These are phyloP conservation scores for Scarus forsteni DNA, from an alignment of 2,797 vertebrate genomes.

Conservation along the genomic window DNA sequence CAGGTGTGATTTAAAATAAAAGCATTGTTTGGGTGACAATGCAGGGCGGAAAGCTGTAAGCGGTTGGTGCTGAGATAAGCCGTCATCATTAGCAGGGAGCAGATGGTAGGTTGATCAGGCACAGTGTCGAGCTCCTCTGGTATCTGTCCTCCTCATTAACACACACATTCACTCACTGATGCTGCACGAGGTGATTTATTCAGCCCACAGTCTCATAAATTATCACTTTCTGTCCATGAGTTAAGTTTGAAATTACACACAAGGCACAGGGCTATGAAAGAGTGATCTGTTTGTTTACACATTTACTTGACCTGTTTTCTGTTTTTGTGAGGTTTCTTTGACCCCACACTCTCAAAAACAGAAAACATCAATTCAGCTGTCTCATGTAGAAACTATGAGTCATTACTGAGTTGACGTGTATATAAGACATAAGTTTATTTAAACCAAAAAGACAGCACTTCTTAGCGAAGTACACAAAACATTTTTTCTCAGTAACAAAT, in stretches of 20 bases:
- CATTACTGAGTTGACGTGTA: no score
- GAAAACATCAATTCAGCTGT: no score
- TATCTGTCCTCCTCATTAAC: conserved; percentile 65
- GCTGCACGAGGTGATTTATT: conserved; percentile 25
- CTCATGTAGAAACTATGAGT: no score
- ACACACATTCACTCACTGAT: conserved; percentile 32
- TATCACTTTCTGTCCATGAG: conserved; percentile 7
- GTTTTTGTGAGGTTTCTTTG: no score
- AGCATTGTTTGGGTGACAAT: conserved; percentile 49
- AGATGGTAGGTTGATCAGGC: conserved; percentile 72
- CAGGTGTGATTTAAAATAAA: conserved; percentile 21
- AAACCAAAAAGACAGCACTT: no score
- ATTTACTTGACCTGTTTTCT: no score
- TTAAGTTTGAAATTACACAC: conserved; percentile 18
- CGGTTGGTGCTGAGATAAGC: conserved; percentile 63
- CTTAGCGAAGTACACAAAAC: no score
- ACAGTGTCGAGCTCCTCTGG: conserved; percentile 60
- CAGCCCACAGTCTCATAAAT: conserved; percentile 7
- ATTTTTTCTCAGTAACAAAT: no score
- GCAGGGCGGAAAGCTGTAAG: conserved; percentile 37
- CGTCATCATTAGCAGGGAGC: conserved; percentile 64
- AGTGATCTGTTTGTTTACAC: neutral
- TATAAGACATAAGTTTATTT: no score
- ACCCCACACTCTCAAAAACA: no score
- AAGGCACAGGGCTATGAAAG: neutral